A percentile compares a stretch with the other conserved stretches of the same genome.
These are phyloP conservation scores for Eucera pruinosa DNA, from an alignment of 2,888 invertebrate genomes.

Conservation along the genomic window DNA sequence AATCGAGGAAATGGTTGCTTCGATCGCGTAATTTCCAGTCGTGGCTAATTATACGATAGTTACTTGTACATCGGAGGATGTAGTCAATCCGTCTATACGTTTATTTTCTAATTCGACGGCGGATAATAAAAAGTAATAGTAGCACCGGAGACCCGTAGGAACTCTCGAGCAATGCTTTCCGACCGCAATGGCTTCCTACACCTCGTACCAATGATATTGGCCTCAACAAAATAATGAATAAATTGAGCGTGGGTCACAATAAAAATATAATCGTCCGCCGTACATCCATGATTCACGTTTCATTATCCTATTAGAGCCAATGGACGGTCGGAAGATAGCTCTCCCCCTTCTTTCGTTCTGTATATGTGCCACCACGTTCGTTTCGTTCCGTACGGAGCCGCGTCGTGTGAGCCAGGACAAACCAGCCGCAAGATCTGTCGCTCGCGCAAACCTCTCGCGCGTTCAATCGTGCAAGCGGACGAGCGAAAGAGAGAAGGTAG, in stretches of 20 bases:
- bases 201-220: conserved; percentile 80
- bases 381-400: conserved; percentile 61
- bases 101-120: conserved; percentile 53
- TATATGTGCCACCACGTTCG: conserved; percentile 57
- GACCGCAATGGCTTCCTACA: conserved; percentile 72
- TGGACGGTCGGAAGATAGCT: conserved; percentile 73
- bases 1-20: background rate
- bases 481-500: conserved; percentile 56
- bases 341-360: conserved; percentile 63
- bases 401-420: conserved; percentile 68
- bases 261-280: conserved; percentile 80
- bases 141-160: conserved; percentile 50
- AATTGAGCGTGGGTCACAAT: conserved; percentile 80
- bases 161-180: conserved; percentile 65
- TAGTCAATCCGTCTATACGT: conserved; percentile 45
- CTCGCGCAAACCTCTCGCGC: conserved; percentile 50
- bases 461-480: conserved; percentile 47
- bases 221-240: conserved; percentile 82
- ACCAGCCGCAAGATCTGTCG: conserved; percentile 53
- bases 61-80: conserved; percentile 47
- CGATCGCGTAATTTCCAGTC: conserved; percentile 10
- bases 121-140: conserved; percentile 55
- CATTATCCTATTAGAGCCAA: conserved; percentile 82
- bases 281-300: conserved; percentile 81
- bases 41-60: conserved; percentile 41